Evolutionary conservation across 2,113 vertebrate species (phyloP).

Genomic region (Panthera leo): DNA sequence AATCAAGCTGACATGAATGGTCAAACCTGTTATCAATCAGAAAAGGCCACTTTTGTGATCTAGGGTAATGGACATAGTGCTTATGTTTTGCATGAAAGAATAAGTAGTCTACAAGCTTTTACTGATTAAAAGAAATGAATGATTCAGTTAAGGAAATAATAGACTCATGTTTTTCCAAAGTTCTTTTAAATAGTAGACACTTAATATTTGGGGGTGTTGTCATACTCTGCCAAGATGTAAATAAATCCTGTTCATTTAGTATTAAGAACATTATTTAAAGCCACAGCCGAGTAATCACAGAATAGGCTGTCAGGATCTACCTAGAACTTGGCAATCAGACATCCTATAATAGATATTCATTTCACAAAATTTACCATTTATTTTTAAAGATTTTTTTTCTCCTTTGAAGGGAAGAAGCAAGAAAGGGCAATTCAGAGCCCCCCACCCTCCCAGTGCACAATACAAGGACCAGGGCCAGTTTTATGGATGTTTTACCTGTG

Average conservation of each 20-base stretch:
- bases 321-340: background rate
- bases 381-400: background rate
- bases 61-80: background rate
- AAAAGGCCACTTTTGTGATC: background rate
- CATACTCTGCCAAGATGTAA: background rate
- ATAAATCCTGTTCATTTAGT: background rate
- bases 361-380: background rate
- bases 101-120: background rate
- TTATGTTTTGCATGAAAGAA: background rate
- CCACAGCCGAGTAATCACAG: background rate
- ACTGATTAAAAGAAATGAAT: background rate
- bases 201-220: background rate
- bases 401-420: background rate
- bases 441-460: background rate
- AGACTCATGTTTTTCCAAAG: background rate
- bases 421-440: background rate
- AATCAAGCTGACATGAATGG: background rate
- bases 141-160: background rate
- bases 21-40: background rate
- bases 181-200: background rate
- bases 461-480: background rate
- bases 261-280: constrained; percentile 12
- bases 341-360: background rate
- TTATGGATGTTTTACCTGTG: background rate
- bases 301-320: background rate